Evolutionary conservation across 2,113 vertebrate species (phyloP), one percentile per base, ranked within the genome.

Genomic region (Panthera uncia): DNA sequence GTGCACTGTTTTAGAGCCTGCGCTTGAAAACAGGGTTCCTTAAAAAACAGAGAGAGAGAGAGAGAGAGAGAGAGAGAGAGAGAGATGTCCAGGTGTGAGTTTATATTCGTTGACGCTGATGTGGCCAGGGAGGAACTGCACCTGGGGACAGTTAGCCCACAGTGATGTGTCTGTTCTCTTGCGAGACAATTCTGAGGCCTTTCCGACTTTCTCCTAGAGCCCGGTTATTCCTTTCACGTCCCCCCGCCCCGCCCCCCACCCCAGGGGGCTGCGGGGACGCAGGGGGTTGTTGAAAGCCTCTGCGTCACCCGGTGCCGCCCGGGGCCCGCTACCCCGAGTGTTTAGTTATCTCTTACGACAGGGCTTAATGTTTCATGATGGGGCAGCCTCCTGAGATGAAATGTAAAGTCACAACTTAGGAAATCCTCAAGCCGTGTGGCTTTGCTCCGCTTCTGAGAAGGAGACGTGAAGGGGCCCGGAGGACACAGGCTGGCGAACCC

Each of bases 401-500:
- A 48, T 7, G 25, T 83, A 36, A 76, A 38, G 7, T 65, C 18
- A 55, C 19, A 68, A 31, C 3, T 14, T 57, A 81, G 80, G 57
- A 48, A 33, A 11, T 48, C 48, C 83, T 74, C 0, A 8, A 27
- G n/a, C 41, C 1, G 0, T 1, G 31, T 36, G 5, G 76, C 36
- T n/a, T n/a, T 33, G 63, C 65, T 66, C n/a, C n/a, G 7, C 9
- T 31, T 36, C 33, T 1, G 19, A 38, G 55, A 41, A n/a, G 7
- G 38, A 25, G 68, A 16, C 31, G 25, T 1, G 16, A 10, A 8
- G 25, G 4, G 25, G 4, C 15, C 38, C 2, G 29, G 50, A 45
- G 69, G 79, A 19, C 33, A 0, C 15, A 0, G 18, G 50, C 38
- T 36, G 0, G 0, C 10, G 21, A 15, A 36, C 12, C 27, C 25